Base-by-base conservation (phyloP, 1,140 invertebrate genomes). In the Cotesia typhae region DNA sequence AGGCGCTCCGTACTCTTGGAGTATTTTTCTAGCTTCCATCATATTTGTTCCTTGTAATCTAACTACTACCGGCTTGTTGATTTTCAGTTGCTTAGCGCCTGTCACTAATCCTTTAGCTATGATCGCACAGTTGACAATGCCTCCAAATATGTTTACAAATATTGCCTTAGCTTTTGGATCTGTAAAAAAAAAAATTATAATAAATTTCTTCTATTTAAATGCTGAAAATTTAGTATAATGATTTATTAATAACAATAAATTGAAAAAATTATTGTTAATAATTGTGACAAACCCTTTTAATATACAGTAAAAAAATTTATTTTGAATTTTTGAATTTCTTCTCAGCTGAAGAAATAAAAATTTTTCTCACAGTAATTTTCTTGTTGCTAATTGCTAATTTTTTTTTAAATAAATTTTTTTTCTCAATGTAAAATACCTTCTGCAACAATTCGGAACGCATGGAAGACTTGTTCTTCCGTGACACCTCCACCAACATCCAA, bases 141-240 rank as follows among this genome's bases (percentile, higher is more conserved):
- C 98, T 73, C 96, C 98, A 89, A 99, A 99, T 3, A 99, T 96
- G 88, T 99, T 99, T 0, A 99, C 96, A 67, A 99, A 90, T 77
- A 99, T 95, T 3, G 94, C 93, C 88, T 98, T 96, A 0, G 99
- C 97, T 84, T 94, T 95, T n/a, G 91, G 89, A 88, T 96, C 94
- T 81, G 1, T 59, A 2, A 78, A 61, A 67, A 14, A 14, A 28
- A 28, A 28, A 28, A 28, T 28, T 53, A 73, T 52, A 72, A 71
- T 9, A 28, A 70, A 17, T 67, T 41, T 75, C 59, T 20, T 69
- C 67, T 71, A 69, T 70, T 4, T 65, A 63, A 47, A 68, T 68
- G 20, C 12, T 41, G 52, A 47, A 10, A 67, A 37, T 74, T 67
- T 69, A 9, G 14, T n/a, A 17, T 17, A 17, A 17, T 17, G 17